A percentile compares a stretch with the other conserved stretches of the same genome.
phyloP scores from a whole-genome alignment of 2,888 invertebrate species.

The Pachymerium ferrugineum region DNA sequence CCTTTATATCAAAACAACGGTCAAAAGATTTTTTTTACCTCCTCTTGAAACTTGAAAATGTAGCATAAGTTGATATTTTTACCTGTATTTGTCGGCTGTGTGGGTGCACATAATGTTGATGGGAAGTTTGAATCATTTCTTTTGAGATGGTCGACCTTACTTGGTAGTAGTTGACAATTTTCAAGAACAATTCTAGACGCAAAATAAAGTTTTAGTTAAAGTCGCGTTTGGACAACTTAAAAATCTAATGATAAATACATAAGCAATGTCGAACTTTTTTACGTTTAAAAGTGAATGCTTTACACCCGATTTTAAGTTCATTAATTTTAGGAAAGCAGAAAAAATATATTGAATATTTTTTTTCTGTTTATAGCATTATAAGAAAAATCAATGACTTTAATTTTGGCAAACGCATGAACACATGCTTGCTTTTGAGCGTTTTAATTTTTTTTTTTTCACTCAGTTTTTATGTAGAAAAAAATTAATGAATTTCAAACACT shows the following conservation, averaged over 20 bases:
- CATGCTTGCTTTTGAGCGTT: background rate
- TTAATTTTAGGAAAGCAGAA: background rate
- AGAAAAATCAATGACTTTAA: background rate
- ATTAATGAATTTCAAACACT: constrained; percentile 7
- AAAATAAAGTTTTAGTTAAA: too few relatives aligned
- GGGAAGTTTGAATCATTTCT: constrained; percentile 62
- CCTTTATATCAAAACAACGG: constrained; percentile 5
- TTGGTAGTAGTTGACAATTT: too few relatives aligned
- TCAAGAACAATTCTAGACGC: too few relatives aligned
- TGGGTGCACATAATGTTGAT: constrained; percentile 50
- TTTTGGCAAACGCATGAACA: constrained; percentile 11
- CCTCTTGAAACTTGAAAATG: too few relatives aligned
- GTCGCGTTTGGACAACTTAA: too few relatives aligned
- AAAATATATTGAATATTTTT: constrained; percentile 10
- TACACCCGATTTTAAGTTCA: background rate
- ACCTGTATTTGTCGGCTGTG: constrained; percentile 1
- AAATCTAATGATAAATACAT: too few relatives aligned
- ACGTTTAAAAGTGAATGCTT: too few relatives aligned
- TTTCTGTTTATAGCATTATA: background rate
- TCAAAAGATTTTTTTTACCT: too few relatives aligned
- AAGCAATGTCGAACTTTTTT: too few relatives aligned
- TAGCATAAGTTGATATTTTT: too few relatives aligned
- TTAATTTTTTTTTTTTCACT: background rate
- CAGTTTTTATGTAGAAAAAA: background rate
- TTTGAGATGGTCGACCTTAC: too few relatives aligned